These are phyloP conservation scores for Aphodius sticticus DNA, from an alignment of 2,888 invertebrate genomes.

Conservation along the genomic window DNA sequence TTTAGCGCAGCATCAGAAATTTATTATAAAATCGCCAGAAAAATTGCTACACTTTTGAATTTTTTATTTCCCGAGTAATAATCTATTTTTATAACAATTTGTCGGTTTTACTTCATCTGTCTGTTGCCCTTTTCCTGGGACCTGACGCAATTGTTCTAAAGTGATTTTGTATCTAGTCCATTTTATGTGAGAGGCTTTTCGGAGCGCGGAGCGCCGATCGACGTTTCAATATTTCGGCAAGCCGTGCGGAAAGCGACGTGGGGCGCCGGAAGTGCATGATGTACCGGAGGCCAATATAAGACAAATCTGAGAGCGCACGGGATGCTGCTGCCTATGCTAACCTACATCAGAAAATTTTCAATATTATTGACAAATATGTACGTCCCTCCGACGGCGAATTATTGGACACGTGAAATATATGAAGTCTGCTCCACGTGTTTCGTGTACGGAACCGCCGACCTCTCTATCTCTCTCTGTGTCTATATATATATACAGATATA, in stretches of 20 bases:
- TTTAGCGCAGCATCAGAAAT: too few species aligned
- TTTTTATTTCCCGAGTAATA: not conserved
- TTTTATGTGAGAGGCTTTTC: not conserved
- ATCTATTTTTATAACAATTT: not conserved
- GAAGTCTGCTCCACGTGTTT: not conserved
- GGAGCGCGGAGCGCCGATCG: not conserved
- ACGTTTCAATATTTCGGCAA: not conserved
- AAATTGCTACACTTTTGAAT: not conserved
- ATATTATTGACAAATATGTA: conserved; percentile 25
- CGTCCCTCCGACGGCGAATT: conserved; percentile 19
- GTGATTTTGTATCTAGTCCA: not conserved
- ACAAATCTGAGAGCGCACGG: not conserved
- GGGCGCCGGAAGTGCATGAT: conserved; percentile 4
- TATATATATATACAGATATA: not conserved
- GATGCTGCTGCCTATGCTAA: not conserved
- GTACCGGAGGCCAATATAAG: not conserved
- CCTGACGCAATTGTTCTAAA: not conserved
- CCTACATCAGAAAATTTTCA: conserved; percentile 19
- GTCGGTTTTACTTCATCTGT: not conserved
- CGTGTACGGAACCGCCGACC: conserved; percentile 6
- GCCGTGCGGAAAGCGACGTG: conserved; percentile 4
- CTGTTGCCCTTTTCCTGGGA: not conserved
- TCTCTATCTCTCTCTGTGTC: not conserved
- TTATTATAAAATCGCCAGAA: not conserved
- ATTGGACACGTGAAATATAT: conserved; percentile 24